phyloP scores from a whole-genome alignment of 2,797 vertebrate genomes.

The Dendrocincla tyrannina region DNA sequence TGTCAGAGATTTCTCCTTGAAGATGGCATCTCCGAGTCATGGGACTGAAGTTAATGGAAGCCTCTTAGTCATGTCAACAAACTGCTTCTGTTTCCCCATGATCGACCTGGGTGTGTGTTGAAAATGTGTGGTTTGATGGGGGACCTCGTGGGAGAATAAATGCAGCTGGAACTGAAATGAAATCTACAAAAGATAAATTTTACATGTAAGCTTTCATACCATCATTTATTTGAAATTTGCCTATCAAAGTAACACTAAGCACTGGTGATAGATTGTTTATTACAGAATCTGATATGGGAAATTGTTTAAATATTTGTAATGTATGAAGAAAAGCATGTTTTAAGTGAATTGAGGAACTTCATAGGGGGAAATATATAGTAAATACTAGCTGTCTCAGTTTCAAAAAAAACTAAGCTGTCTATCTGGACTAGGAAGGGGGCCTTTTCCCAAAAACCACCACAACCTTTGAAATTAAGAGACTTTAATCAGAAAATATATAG shows the following conservation, averaged over 20 bases:
- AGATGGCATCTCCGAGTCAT: neutral
- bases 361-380: neutral
- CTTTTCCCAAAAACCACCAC: too few relatives aligned
- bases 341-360: neutral
- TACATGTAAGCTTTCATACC: neutral
- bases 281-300: neutral
- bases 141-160: neutral
- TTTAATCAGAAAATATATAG: too few relatives aligned
- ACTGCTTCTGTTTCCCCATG: neutral
- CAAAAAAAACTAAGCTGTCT: too few relatives aligned
- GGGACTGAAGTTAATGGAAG: neutral
- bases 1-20: neutral
- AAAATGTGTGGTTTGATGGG: neutral
- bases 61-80: neutral
- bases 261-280: neutral
- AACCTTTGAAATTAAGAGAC: too few relatives aligned
- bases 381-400: neutral
- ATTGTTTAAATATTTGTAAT: neutral
- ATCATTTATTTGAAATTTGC: neutral
- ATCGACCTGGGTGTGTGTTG: neutral
- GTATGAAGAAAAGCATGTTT: neutral
- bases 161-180: neutral
- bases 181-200: neutral
- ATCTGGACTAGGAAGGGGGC: too few relatives aligned
- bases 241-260: neutral